Evolutionary conservation across 2,888 invertebrate genomes (phyloP).

Genomic region (Leucophenga montana): DNA sequence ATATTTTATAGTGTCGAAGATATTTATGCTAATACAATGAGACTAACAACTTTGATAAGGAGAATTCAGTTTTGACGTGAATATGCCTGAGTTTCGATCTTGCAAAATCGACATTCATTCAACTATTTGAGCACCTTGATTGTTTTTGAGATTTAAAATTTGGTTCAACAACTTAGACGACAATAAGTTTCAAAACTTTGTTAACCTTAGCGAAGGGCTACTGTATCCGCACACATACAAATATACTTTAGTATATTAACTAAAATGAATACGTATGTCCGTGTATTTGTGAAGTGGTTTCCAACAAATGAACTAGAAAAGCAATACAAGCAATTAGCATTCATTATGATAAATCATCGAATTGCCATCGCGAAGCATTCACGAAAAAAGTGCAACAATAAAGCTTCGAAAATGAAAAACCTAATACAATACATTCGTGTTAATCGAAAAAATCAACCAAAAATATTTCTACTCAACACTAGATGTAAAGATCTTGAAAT

Average conservation of each 20-base stretch:
- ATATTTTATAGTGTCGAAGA: too few species aligned
- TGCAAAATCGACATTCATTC: too few species aligned
- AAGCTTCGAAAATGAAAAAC: conserved; percentile 7
- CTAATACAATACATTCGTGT: conserved; percentile 50
- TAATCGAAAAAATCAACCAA: conserved; percentile 63
- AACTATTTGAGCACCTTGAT: too few species aligned
- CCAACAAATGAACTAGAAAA: conserved; percentile 62
- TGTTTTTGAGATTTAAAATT: too few species aligned
- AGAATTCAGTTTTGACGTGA: too few species aligned
- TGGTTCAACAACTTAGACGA: too few species aligned
- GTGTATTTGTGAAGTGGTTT: background rate
- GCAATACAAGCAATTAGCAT: conserved; percentile 67
- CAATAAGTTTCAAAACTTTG: background rate
- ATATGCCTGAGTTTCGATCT: too few species aligned
- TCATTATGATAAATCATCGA: conserved; percentile 68
- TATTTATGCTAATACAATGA: too few species aligned
- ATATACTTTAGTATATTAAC: background rate
- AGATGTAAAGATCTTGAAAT: background rate
- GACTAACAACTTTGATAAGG: too few species aligned
- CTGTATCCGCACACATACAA: background rate
- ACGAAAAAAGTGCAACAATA: conserved; percentile 44
- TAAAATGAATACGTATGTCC: background rate
- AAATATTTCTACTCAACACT: conserved; percentile 37
- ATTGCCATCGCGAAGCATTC: conserved; percentile 47
- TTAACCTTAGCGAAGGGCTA: background rate